Evolutionary conservation across 2,888 invertebrate species (phyloP), one percentile per base, ranked within the genome.

Genomic region (Leucophenga montana): DNA sequence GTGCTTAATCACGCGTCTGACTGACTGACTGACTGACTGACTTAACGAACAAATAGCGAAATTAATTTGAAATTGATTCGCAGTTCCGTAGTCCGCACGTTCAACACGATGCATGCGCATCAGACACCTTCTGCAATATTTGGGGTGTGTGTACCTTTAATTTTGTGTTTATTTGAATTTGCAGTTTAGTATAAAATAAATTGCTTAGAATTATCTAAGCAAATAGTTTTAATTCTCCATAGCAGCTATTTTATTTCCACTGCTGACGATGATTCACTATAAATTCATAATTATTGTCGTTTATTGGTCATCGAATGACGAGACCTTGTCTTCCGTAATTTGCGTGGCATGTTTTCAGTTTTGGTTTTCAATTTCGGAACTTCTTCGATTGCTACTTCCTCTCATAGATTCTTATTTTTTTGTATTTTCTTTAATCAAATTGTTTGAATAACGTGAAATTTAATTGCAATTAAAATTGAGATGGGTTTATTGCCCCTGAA

Each of bases 71-170:
- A 50, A 50, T 16, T 18, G 50, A 50, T 16, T 16, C 50, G 18
- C 50, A 50, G 70, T 65, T 50, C 65, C 53, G 50, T 50, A 62
- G 70, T 68, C 73, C 50, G 16, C 50, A 46, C 46, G 13, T 46
- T 14, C 50, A 50, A 50, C 50, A 50, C 16, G 50, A 16, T 16
- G n/a, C n/a, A 50, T 50, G 18, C 18, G 50, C 50, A 50, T 4
- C 18, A 16, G 16, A 18, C 50, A 50, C 18, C 16, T 18, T 16
- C 13, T n/a, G 50, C 50, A 18, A 50, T 5, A 16, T 50, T 50
- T 39, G 3, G 39, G 39, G 39, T n/a, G 39, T 39, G 39, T n/a
- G 50, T 18, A n/a, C 4, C 13, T n/a, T 50, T n/a, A 46, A 46
- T 13, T 13, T n/a, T n/a, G 3, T 48, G 48, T 48, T 48, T 13